phyloP scores from a whole-genome alignment of 2,888 invertebrate species.

The Acronicta leporina region DNA sequence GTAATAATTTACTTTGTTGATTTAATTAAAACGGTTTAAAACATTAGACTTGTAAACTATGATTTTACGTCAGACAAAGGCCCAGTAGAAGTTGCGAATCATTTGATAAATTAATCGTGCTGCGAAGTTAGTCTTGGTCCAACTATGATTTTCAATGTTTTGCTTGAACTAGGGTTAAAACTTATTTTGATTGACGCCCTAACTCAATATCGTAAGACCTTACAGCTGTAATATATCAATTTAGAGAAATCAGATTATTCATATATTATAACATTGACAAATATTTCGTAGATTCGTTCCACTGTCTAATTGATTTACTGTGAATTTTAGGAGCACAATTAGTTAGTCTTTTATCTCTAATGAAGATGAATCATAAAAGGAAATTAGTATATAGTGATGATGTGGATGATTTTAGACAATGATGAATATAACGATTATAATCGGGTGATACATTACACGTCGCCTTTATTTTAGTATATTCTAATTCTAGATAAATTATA shows the following conservation, averaged over 20 bases:
- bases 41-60: slow-evolving; percentile 40
- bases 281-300: slow-evolving; percentile 14
- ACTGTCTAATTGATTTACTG: slow-evolving; percentile 13
- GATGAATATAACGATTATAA: slow-evolving; percentile 3
- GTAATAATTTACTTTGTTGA: slow-evolving; percentile 50
- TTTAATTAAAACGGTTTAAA: slow-evolving; percentile 53
- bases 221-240: no score
- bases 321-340: slow-evolving; percentile 7
- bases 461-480: slow-evolving; percentile 7
- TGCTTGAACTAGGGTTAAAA: slow-evolving; percentile 23
- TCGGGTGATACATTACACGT: slow-evolving; percentile 1
- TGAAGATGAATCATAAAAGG: slow-evolving; percentile 22
- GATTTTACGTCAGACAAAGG: slow-evolving; percentile 39
- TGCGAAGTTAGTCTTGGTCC: slow-evolving; percentile 27
- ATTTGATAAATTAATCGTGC: slow-evolving; percentile 41
- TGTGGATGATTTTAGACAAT: slow-evolving; percentile 22
- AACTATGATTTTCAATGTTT: slow-evolving; percentile 27
- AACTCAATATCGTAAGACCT: background rate
- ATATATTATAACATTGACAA: background rate
- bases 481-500: background rate
- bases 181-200: slow-evolving; percentile 14
- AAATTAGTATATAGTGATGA: slow-evolving; percentile 17
- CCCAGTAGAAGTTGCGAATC: slow-evolving; percentile 30
- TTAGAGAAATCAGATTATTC: background rate
- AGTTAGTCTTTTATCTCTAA: slow-evolving; percentile 26